Conservation (phyloP, 2,113 vertebrate species). For the Chrysemys picta region DNA sequence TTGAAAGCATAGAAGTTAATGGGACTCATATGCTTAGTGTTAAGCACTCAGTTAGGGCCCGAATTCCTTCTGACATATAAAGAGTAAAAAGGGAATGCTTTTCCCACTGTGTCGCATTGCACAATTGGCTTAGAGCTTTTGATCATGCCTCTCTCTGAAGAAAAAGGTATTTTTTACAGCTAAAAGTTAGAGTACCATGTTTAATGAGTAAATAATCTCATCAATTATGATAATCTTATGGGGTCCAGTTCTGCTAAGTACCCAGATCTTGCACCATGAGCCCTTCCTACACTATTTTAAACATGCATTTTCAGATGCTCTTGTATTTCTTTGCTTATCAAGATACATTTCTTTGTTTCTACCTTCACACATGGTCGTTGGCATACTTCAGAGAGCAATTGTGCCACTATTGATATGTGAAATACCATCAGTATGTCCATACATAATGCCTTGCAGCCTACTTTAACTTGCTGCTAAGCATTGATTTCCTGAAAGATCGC, state of each 20-base stretch:
- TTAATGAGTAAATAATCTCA: fast-evolving
- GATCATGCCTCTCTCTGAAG: not conserved
- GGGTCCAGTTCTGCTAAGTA: not conserved
- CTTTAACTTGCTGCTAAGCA: not conserved
- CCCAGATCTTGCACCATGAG: not conserved
- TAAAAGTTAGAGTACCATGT: not conserved
- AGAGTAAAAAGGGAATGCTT: not conserved
- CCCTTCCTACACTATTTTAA: not conserved
- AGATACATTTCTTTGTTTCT: fast-evolving
- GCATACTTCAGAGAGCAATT: fast-evolving
- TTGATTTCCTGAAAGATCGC: fast-evolving
- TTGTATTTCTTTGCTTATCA: not conserved
- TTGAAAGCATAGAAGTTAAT: not conserved
- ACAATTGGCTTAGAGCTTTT: not conserved
- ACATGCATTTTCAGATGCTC: not conserved
- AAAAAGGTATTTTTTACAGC: fast-evolving
- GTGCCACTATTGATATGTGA: too few relatives aligned
- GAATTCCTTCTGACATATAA: not conserved
- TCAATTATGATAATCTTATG: fast-evolving
- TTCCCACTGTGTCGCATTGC: not conserved
- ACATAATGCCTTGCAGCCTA: not conserved
- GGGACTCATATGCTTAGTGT: not conserved
- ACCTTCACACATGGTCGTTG: fast-evolving
- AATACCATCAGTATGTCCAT: too few relatives aligned
- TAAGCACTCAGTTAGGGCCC: not conserved